A percentile compares a stretch with the other conserved stretches of the same genome.
Evolutionary conservation across 2,797 vertebrate species (phyloP).

Genomic region (Alcedo quadribrachys): DNA sequence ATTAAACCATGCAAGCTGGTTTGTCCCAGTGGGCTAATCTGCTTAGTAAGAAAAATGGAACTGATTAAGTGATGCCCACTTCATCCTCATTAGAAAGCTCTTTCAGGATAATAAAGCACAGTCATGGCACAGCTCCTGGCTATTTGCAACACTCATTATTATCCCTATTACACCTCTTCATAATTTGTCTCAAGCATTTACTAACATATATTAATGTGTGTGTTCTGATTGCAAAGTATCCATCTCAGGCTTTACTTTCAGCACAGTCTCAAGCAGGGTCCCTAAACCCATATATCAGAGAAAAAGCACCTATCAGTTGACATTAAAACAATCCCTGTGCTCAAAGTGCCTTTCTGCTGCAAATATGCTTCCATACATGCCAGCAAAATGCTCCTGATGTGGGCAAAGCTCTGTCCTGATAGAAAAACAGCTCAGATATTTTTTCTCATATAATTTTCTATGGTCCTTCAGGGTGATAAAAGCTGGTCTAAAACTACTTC

Average conservation of each 20-base stretch:
- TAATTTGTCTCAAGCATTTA: constrained; percentile 25
- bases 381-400: not conserved
- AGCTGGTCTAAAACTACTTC: not conserved
- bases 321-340: not conserved
- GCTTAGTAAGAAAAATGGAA: constrained; percentile 38
- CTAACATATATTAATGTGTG: not conserved
- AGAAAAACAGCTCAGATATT: not conserved
- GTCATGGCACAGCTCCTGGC: constrained; percentile 4
- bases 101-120: not conserved
- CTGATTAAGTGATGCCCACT: constrained; percentile 35
- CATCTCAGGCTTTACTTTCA: not conserved
- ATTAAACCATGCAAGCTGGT: constrained; percentile 42
- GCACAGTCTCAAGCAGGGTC: not conserved
- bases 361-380: not conserved
- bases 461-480: not conserved
- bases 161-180: not conserved
- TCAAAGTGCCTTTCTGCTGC: not conserved
- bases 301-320: not conserved
- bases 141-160: constrained; percentile 29
- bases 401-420: not conserved
- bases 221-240: not conserved
- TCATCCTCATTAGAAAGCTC: constrained; percentile 44
- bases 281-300: not conserved
- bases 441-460: not conserved
- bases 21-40: constrained; percentile 40